Evolutionary conservation across 1,140 invertebrate genomes (phyloP).

Genomic region (Procambarus clarkii): DNA sequence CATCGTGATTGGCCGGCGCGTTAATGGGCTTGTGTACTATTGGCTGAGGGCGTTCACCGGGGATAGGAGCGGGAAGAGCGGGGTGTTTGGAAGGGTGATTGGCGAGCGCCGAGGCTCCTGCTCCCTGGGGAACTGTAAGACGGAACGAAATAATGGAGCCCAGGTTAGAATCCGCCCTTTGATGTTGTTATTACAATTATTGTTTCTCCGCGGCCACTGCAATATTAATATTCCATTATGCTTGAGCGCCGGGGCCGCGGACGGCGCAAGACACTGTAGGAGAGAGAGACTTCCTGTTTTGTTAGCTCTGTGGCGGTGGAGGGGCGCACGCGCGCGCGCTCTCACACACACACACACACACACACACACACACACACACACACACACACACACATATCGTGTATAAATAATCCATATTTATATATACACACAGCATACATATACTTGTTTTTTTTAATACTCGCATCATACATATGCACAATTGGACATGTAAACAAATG

Average conservation of each 20-base stretch:
- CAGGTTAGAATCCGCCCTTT: slow-evolving; percentile 50
- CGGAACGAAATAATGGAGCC: slow-evolving; percentile 52
- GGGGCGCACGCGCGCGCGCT: too few relatives aligned
- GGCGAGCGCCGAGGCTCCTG: slow-evolving; percentile 2
- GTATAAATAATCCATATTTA: too few relatives aligned
- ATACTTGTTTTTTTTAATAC: too few relatives aligned
- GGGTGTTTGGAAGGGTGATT: slow-evolving; percentile 30
- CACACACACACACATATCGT: too few relatives aligned
- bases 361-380: too few relatives aligned
- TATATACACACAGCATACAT: too few relatives aligned
- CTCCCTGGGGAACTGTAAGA: slow-evolving; percentile 34
- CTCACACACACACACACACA: too few relatives aligned
- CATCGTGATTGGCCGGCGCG: slow-evolving; percentile 1
- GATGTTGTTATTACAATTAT: slow-evolving; percentile 64
- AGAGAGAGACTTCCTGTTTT: background rate
- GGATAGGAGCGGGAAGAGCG: slow-evolving; percentile 7
- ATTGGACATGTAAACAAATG: too few relatives aligned
- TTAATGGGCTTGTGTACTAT: slow-evolving; percentile 33
- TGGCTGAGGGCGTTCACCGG: slow-evolving; percentile 15
- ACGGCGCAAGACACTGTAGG: background rate
- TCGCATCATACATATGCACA: too few relatives aligned
- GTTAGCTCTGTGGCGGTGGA: too few relatives aligned
- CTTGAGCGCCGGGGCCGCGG: slow-evolving; percentile 3
- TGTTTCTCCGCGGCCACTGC: slow-evolving; percentile 70
- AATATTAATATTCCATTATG: slow-evolving; percentile 52